Percentiles rank a stretch among this genome's conserved stretches.
Conservation (phyloP, 2,797 vertebrate species). For the Amblyopsis hoosieri region DNA sequence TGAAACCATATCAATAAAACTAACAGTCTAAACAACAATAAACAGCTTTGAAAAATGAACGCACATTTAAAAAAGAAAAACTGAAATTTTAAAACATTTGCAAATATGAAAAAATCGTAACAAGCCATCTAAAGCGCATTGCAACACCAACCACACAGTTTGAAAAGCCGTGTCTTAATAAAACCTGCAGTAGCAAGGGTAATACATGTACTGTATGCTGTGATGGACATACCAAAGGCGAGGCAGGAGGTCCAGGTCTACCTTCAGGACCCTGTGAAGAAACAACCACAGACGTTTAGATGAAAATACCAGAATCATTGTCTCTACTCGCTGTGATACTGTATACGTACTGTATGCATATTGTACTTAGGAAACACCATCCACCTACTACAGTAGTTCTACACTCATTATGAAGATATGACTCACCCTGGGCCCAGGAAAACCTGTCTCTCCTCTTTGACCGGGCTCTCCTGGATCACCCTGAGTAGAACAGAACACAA, state of each 20-base stretch:
- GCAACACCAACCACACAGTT: too few species aligned
- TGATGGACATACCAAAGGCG: slow-evolving; percentile 54
- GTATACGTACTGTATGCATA: too few species aligned
- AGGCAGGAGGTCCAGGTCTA: slow-evolving; percentile 75
- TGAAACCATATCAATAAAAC: too few species aligned
- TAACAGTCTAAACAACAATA: too few species aligned
- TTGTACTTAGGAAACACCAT: neutral
- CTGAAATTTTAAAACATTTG: too few species aligned
- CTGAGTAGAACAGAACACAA: slow-evolving; percentile 28
- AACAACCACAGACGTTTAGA: slow-evolving; percentile 1
- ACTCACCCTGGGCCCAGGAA: slow-evolving; percentile 79
- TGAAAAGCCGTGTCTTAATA: too few species aligned
- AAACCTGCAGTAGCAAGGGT: neutral
- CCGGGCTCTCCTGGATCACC: slow-evolving; percentile 72
- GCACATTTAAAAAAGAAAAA: too few species aligned
- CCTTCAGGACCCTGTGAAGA: slow-evolving; percentile 78
- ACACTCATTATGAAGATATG: neutral
- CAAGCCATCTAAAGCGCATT: too few species aligned
- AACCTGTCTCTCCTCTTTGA: slow-evolving; percentile 76
- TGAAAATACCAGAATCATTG: neutral
- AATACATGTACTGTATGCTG: neutral
- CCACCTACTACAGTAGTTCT: neutral
- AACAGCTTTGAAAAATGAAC: too few species aligned
- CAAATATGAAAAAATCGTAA: too few species aligned
- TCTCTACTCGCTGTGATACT: too few species aligned